Base-by-base conservation (phyloP, 2,797 vertebrate genomes). In the Sarcophilus harrisii region DNA sequence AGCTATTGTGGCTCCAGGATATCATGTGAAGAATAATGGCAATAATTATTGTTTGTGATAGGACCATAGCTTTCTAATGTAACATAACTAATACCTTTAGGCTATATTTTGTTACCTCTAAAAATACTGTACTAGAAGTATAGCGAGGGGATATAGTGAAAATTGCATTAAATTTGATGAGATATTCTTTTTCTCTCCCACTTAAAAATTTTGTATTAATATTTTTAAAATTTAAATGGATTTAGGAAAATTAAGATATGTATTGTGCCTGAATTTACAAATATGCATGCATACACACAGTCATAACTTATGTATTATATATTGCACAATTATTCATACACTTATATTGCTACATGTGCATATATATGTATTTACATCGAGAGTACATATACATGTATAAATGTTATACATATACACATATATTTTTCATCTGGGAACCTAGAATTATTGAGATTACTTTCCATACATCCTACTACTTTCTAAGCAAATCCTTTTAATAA, bases 11-110 rank as follows among this genome's bases (percentile, higher is more conserved):
- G 87, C 57, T 62, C 66, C 92, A 94, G 38, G 92, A 95, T 92
- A 93, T 58, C 92, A 66, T 73, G 27, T 96, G 60, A 98, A 97
- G 58, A 97, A 94, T 57, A 97, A 98, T 89, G 59, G 95, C 57
- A 96, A 94, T 93, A 96, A 97, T 94, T 62, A 92, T 49, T 97
- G 5, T 89, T 96, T 95, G 11, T 95, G 89, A 96, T 90, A 93
- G 92, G 93, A 95, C 93, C 58, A 94, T 90, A 93, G 30, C 24
- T 97, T 98, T 97, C 52, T 94, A 59, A 90, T 95, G 24, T 54
- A 96, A 96, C 0, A 90, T 91, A 96, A 91, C 91, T 66, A 95
- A 96, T 1, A 93, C 30, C 54, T 96, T 66, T 73, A 94, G 29
- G n/a, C 21, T 93, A 0, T 14, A 49, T 93, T 58, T 95, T 95